Conservation (phyloP, 2,888 invertebrate species). For the Scaptomyza caliginosa region DNA sequence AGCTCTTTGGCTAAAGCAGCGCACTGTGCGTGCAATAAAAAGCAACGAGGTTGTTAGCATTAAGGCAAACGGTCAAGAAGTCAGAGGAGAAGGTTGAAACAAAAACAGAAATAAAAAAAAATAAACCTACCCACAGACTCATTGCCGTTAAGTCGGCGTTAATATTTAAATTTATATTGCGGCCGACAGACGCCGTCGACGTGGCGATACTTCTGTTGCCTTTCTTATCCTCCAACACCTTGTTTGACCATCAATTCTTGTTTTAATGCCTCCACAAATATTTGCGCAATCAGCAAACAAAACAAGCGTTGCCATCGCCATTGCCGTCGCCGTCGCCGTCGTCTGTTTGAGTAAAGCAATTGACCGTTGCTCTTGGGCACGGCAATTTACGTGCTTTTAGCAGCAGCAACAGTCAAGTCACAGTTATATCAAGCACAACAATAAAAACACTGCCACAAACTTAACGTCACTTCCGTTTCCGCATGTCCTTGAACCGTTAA, state of each 20-base stretch:
- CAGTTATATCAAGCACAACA: constrained; percentile 26
- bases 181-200: constrained; percentile 40
- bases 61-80: constrained; percentile 68
- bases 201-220: constrained; percentile 3
- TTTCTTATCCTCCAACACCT: background rate
- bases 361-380: constrained; percentile 68
- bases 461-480: constrained; percentile 61
- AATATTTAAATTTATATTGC: constrained; percentile 76
- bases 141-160: constrained; percentile 76
- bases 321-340: constrained; percentile 27
- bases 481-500: constrained; percentile 57
- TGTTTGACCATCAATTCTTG: constrained; percentile 68
- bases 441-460: constrained; percentile 52
- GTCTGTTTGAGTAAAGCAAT: constrained; percentile 76
- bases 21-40: constrained; percentile 76
- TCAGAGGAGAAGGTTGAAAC: constrained; percentile 48
- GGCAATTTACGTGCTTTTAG: constrained; percentile 50
- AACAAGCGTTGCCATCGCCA: constrained; percentile 60
- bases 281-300: constrained; percentile 80
- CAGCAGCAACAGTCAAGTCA: constrained; percentile 21
- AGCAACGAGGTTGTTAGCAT: constrained; percentile 79
- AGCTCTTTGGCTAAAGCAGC: too few relatives aligned
- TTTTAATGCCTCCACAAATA: constrained; percentile 79
- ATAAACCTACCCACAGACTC: constrained; percentile 49
- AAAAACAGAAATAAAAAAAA: constrained; percentile 37